Percentiles rank a stretch among this genome's conserved stretches.
phyloP scores from a whole-genome alignment of 2,113 vertebrate genomes.

The Leptocoma aspasia region DNA sequence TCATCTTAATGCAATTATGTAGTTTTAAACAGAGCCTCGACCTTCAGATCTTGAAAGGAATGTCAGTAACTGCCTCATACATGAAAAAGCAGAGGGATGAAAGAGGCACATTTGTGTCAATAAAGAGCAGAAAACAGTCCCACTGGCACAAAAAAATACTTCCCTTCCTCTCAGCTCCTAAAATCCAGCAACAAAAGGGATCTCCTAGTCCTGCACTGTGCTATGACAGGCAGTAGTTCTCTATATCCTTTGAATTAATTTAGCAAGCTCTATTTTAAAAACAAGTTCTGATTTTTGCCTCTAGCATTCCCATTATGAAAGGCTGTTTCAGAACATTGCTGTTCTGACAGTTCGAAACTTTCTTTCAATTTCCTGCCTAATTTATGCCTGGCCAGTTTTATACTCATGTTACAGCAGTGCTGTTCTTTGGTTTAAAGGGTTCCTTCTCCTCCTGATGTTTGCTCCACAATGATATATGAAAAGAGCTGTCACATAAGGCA shows the following conservation, averaged over 20 bases:
- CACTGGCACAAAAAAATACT: background rate
- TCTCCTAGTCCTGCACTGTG: background rate
- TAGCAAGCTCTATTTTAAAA: constrained; percentile 45
- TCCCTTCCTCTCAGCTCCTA: background rate
- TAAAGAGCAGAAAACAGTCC: constrained; percentile 16
- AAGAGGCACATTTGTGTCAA: constrained; percentile 37
- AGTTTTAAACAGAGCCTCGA: constrained; percentile 39
- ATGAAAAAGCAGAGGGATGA: background rate
- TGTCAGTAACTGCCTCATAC: constrained; percentile 27
- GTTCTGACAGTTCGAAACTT: constrained; percentile 38
- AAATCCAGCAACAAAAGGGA: constrained; percentile 42
- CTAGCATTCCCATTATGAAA: constrained; percentile 56
- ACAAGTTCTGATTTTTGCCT: constrained; percentile 51
- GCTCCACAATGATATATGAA: background rate
- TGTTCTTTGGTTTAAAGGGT: constrained; percentile 14
- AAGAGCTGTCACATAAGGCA: constrained; percentile 17
- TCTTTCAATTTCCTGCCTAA: constrained; percentile 51
- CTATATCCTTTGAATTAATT: constrained; percentile 43
- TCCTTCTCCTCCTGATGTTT: constrained; percentile 31
- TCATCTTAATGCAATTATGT: constrained; percentile 6
- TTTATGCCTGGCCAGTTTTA: constrained; percentile 33
- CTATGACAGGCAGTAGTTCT: background rate
- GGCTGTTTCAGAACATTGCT: constrained; percentile 37
- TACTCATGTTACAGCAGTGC: background rate
- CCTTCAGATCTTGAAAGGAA: constrained; percentile 40